Conservation (phyloP, 2,113 vertebrate genomes). For the Gnathonemus echidnorhynchus region DNA sequence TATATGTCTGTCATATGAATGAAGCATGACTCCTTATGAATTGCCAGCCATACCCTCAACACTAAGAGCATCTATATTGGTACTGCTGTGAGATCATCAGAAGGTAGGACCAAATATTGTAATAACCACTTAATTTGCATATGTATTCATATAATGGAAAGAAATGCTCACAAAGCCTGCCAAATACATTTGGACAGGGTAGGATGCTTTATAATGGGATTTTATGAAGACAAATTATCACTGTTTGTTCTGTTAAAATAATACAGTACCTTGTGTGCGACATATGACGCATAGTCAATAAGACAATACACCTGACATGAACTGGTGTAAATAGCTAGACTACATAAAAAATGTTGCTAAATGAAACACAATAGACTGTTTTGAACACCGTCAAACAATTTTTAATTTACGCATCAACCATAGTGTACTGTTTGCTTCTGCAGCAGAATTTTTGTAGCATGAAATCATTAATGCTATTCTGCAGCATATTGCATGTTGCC, state of each 20-base stretch:
- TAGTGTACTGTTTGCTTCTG: neutral
- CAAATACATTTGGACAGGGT: neutral
- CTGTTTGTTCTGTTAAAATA: neutral
- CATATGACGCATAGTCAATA: neutral
- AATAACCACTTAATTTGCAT: neutral
- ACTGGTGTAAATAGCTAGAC: neutral
- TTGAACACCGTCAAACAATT: neutral
- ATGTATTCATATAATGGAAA: neutral
- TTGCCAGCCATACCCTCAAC: neutral
- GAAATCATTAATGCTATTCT: neutral
- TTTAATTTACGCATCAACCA: neutral
- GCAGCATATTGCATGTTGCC: neutral
- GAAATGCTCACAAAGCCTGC: neutral
- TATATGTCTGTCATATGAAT: neutral
- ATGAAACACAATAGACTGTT: neutral
- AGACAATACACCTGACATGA: neutral
- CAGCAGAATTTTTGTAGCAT: neutral
- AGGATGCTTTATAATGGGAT: neutral
- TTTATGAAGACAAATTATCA: neutral
- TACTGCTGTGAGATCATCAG: neutral
- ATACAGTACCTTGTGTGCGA: neutral
- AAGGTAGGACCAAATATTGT: neutral
- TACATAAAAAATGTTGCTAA: neutral
- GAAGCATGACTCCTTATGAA: neutral
- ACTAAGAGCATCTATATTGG: neutral